Conservation (phyloP, 2,888 invertebrate species). For the Drosophila nr. medialis region DNA sequence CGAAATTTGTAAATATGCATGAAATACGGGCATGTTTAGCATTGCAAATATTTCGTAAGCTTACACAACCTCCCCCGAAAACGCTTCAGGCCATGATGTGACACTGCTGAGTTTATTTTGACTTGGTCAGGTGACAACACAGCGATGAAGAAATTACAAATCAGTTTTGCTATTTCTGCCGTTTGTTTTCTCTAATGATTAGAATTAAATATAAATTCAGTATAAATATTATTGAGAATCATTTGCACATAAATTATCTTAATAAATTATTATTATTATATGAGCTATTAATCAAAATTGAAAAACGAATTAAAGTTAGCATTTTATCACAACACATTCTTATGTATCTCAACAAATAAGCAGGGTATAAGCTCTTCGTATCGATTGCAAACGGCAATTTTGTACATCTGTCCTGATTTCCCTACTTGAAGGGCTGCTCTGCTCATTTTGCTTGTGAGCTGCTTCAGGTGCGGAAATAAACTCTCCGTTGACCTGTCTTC, state of each 20-base stretch:
- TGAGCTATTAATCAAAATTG: not conserved
- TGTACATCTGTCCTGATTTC: constrained; percentile 34
- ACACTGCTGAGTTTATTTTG: constrained; percentile 3
- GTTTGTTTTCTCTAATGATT: not conserved
- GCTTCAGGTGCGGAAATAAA: constrained; percentile 77
- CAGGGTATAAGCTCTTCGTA: constrained; percentile 32
- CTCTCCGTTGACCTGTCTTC: constrained; percentile 75
- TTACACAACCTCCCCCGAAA: constrained; percentile 1
- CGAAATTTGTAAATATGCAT: constrained; percentile 79
- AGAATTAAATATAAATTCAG: not conserved
- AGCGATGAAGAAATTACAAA: not conserved
- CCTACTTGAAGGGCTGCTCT: constrained; percentile 21
- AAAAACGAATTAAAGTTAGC: not conserved
- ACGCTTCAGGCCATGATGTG: constrained; percentile 6
- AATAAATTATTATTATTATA: not conserved
- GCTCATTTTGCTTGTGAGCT: constrained; percentile 42
- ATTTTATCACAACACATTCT: not conserved
- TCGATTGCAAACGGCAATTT: not conserved
- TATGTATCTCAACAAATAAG: not conserved
- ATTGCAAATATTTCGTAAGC: constrained; percentile 70
- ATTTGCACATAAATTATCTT: not conserved
- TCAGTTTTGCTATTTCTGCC: too few relatives aligned
- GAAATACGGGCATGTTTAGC: constrained; percentile 79
- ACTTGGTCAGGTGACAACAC: constrained; percentile 15
- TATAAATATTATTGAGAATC: not conserved